phyloP scores from a whole-genome alignment of 2,888 invertebrate species.

The Erpobdella octoculata region DNA sequence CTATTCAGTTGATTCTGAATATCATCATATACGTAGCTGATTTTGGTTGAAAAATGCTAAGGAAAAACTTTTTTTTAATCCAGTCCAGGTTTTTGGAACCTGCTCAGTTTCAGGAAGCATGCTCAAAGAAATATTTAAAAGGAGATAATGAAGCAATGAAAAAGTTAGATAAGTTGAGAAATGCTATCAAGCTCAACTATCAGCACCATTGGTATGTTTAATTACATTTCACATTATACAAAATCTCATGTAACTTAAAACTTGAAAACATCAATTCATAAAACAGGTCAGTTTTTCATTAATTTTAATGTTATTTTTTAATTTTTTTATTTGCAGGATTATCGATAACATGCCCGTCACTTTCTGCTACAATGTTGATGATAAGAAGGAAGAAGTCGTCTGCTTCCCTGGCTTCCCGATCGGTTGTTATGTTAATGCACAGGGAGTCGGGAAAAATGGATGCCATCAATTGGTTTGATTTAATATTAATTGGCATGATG shows the following conservation, averaged over 20 bases:
- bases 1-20: not conserved
- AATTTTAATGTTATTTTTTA: no score
- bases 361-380: constrained; percentile 74
- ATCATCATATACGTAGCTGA: not conserved
- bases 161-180: constrained; percentile 72
- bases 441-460: constrained; percentile 54
- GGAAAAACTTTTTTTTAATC: not conserved
- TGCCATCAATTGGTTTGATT: constrained; percentile 53
- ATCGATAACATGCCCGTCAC: constrained; percentile 97
- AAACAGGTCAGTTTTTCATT: no score
- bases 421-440: constrained; percentile 77
- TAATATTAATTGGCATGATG: no score
- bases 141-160: constrained; percentile 61
- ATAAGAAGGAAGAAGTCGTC: constrained; percentile 56
- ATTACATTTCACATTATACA: not conserved
- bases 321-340: constrained; percentile 52
- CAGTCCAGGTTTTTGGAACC: not conserved
- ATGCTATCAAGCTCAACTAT: constrained; percentile 87
- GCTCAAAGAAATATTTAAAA: constrained; percentile 58
- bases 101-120: not conserved
- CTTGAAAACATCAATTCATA: no score
- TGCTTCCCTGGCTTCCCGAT: constrained; percentile 95
- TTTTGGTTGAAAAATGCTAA: not conserved
- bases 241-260: not conserved
- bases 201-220: constrained; percentile 81